Base-by-base conservation (phyloP, 2,113 vertebrate species). In the Solea senegalensis region DNA sequence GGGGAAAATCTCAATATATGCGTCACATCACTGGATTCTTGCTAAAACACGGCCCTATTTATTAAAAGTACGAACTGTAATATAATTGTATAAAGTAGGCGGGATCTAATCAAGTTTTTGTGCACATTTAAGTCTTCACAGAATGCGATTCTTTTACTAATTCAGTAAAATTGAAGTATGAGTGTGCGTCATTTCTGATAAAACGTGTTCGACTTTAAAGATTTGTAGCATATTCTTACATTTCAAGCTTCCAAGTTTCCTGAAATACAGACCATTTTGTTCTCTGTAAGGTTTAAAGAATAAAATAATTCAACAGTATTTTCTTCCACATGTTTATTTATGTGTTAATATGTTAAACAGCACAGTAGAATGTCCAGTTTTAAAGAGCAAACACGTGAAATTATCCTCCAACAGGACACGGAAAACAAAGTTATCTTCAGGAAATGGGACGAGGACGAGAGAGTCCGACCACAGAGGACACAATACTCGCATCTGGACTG, bases 331-430 rank as follows among this genome's bases (percentile, higher is more conserved):
- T 9, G 10, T 65, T 44, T n/a, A 55, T 54, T 56, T 50, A 8
- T 2, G 41, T 27, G 8, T 34, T 54, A 3, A 59, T 50, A 7
- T 46, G 0, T 13, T 9, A n/a, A 6, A 57, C 4, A 46, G 4
- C 26, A 8, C 10, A 49, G 60, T 39, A 9, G 9, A 27, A 12
- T 3, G 39, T 43, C 8, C 21, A 21, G 6, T 53, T 56, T 46
- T 28, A 62, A 60, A 67, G 27, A 72, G 40, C 61, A 57, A 60
- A 54, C 57, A 16, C 57, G 7, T 81, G 14, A 72, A 21, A 74
- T 70, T 39, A 15, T 54, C 34, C 64, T 81, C 53, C 51, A 62
- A 86, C 87, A 90, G 84, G 88, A 52, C 26, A 9, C 43, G 41
- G 27, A 57, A 54, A 15, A 41, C 54, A 54, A 49, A 28, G 0